A percentile compares a stretch with the other conserved stretches of the same genome.
phyloP scores from a whole-genome alignment of 1,140 invertebrate species.

The Micrasema longulum region DNA sequence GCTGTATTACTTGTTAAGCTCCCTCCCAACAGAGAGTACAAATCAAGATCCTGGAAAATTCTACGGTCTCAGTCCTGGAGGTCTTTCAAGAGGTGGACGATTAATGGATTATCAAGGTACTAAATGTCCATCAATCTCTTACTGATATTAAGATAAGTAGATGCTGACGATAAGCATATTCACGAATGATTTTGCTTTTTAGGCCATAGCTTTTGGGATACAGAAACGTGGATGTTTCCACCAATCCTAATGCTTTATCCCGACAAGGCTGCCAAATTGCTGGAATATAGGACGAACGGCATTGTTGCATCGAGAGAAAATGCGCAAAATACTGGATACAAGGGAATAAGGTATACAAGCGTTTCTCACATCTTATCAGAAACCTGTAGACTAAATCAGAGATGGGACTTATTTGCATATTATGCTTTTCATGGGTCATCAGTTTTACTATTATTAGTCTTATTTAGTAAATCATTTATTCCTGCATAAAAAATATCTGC shows the following conservation, averaged over 20 bases:
- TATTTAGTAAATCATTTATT: too few relatives aligned
- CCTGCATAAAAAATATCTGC: too few relatives aligned
- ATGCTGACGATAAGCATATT: too few relatives aligned
- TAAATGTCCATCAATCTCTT: too few relatives aligned
- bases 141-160: too few relatives aligned
- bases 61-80: constrained; percentile 69
- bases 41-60: constrained; percentile 63
- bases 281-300: constrained; percentile 62
- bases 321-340: constrained; percentile 60
- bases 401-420: too few relatives aligned
- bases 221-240: constrained; percentile 67
- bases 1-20: constrained; percentile 69
- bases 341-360: constrained; percentile 61
- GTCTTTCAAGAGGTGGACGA: constrained; percentile 66
- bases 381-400: too few relatives aligned
- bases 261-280: constrained; percentile 58
- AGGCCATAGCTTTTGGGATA: constrained; percentile 69
- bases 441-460: too few relatives aligned
- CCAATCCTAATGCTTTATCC: constrained; percentile 63
- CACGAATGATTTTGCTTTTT: constrained; percentile 18
- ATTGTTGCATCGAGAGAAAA: constrained; percentile 60
- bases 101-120: constrained; percentile 67
- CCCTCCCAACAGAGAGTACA: constrained; percentile 64
- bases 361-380: too few relatives aligned
- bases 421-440: too few relatives aligned